These are phyloP conservation scores for Danio jaintianensis DNA, from an alignment of 2,797 vertebrate species.

Conservation along the genomic window DNA sequence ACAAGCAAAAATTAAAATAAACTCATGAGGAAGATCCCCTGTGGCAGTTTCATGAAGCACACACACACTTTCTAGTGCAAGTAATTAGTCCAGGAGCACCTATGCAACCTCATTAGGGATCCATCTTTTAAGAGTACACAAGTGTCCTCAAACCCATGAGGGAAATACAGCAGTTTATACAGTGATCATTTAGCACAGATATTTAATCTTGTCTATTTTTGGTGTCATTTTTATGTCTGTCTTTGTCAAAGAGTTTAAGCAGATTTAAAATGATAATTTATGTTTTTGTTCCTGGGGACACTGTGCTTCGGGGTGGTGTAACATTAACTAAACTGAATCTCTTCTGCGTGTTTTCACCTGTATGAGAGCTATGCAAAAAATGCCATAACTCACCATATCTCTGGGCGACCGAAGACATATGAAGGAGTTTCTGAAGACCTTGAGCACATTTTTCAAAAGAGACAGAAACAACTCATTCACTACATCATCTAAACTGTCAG, in stretches of 20 bases:
- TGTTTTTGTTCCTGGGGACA: conserved; percentile 71
- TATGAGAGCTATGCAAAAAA: conserved; percentile 77
- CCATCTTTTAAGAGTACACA: conserved; percentile 41
- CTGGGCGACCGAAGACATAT: conserved; percentile 59
- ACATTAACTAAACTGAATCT: conserved; percentile 71
- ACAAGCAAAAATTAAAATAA: conserved; percentile 23
- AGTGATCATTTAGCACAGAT: not conserved
- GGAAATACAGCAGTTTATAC: conserved; percentile 29
- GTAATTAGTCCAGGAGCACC: conserved; percentile 28
- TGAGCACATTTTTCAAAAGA: conserved; percentile 57
- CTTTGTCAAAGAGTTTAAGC: conserved; percentile 36
- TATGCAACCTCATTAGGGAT: conserved; percentile 47
- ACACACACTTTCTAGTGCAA: not conserved
- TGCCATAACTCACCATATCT: conserved; percentile 69
- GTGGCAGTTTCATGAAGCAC: conserved; percentile 49
- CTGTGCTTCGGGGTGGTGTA: conserved; percentile 74
- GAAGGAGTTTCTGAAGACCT: conserved; percentile 48
- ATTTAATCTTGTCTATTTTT: not conserved
- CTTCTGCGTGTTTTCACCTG: conserved; percentile 79
- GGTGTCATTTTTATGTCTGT: not conserved
- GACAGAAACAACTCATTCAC: conserved; percentile 55
- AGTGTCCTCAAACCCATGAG: conserved; percentile 47
- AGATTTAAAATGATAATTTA: conserved; percentile 71
- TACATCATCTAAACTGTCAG: conserved; percentile 55
- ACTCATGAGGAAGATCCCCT: conserved; percentile 44